Conservation (phyloP, 2,113 vertebrate species). For the Apteryx mantelli region DNA sequence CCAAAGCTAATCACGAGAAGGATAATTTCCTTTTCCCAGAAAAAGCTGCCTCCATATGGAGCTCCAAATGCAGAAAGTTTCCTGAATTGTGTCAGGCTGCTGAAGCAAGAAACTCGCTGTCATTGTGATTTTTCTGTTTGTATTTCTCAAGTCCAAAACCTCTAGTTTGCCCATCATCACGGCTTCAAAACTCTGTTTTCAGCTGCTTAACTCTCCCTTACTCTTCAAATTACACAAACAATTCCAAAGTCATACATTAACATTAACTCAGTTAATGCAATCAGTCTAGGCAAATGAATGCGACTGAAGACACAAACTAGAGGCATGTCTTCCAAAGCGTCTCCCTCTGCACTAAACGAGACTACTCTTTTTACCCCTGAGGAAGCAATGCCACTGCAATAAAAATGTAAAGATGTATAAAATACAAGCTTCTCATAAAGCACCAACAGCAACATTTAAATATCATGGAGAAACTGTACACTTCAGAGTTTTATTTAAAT, state of each 20-base stretch:
- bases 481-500: neutral
- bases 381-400: neutral
- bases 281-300: neutral
- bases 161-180: neutral
- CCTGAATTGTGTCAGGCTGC: neutral
- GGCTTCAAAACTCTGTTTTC: neutral
- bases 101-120: neutral
- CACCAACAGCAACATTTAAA: neutral
- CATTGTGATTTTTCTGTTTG: neutral
- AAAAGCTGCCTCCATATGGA: neutral
- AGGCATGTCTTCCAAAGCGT: neutral
- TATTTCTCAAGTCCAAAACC: neutral
- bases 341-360: too few relatives aligned
- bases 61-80: neutral
- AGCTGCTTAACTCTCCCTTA: neutral
- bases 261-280: neutral
- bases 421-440: neutral
- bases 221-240: neutral
- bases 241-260: neutral
- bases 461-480: neutral
- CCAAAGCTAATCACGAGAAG: neutral
- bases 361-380: neutral
- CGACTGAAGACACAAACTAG: neutral
- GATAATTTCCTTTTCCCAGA: neutral
- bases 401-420: neutral